Percentiles rank a stretch among this genome's conserved stretches.
Conservation (phyloP, 2,888 invertebrate genomes). For the Oscheius sp. region DNA sequence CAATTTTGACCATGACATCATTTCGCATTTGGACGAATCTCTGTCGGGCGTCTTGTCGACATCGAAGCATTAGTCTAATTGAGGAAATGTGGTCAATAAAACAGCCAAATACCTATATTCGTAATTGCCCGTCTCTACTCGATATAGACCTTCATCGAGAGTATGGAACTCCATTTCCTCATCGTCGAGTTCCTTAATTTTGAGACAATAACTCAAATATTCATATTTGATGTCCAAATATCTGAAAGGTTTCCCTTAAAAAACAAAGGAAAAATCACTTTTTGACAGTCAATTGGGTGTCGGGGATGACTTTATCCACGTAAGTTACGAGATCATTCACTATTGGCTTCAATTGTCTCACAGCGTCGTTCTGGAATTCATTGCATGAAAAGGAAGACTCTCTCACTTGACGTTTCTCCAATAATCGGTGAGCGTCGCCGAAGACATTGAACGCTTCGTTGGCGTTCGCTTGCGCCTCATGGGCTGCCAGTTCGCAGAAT, state of each 20-base stretch:
- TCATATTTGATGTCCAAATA: slow-evolving; percentile 99
- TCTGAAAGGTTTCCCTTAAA: slow-evolving; percentile 35
- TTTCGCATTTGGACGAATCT: slow-evolving; percentile 82
- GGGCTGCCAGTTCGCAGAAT: slow-evolving; percentile 90
- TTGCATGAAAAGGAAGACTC: neutral
- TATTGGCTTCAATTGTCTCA: slow-evolving; percentile 76
- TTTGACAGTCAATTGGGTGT: slow-evolving; percentile 93
- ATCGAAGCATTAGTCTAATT: slow-evolving; percentile 85
- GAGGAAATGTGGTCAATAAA: neutral
- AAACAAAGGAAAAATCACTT: slow-evolving; percentile 74
- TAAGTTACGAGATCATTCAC: slow-evolving; percentile 94
- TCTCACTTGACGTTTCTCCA: slow-evolving; percentile 39
- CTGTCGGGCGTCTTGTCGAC: slow-evolving; percentile 89
- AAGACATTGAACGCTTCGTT: slow-evolving; percentile 52
- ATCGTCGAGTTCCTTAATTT: slow-evolving; percentile 99
- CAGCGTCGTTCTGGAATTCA: slow-evolving; percentile 35
- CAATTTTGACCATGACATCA: slow-evolving; percentile 88
- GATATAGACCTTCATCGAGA: slow-evolving; percentile 91
- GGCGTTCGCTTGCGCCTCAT: slow-evolving; percentile 76
- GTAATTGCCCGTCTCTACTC: slow-evolving; percentile 98
- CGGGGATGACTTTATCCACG: slow-evolving; percentile 92
- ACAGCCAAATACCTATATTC: slow-evolving; percentile 81
- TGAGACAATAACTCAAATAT: slow-evolving; percentile 96
- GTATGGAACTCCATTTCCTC: slow-evolving; percentile 75
- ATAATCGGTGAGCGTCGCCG: slow-evolving; percentile 47